These are phyloP conservation scores for Brachyhypopomus gauderio DNA, from an alignment of 2,113 vertebrate species.

Conservation along the genomic window DNA sequence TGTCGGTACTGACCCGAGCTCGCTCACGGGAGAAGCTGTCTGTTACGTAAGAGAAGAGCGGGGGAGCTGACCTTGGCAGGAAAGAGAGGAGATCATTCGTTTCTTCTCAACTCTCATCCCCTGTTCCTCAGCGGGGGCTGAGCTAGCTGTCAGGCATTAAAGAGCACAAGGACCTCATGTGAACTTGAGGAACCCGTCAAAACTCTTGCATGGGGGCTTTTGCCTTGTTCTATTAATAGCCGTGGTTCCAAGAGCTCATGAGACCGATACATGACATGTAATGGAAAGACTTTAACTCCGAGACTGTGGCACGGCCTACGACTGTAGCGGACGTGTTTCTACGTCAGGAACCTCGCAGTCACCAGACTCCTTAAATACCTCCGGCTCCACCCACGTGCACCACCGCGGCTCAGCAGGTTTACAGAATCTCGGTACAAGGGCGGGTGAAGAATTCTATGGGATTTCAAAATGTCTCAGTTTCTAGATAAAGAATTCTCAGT, in stretches of 20 bases:
- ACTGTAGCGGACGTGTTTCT: background rate
- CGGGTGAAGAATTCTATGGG: too few relatives aligned
- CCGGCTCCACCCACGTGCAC: too few relatives aligned
- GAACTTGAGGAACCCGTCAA: background rate
- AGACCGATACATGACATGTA: conserved; percentile 1
- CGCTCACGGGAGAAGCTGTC: background rate
- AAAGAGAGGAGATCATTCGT: background rate
- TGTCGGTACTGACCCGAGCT: background rate
- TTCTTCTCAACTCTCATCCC: background rate
- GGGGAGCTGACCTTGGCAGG: background rate
- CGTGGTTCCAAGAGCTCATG: background rate
- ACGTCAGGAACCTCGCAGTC: background rate
- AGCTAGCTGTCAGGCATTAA: background rate
- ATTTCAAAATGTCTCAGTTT: too few relatives aligned
- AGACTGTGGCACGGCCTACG: background rate
- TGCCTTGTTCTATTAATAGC: conserved; percentile 4
- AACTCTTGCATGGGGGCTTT: conserved; percentile 5
- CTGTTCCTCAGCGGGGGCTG: background rate
- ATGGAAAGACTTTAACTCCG: background rate
- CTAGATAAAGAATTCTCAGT: too few relatives aligned
- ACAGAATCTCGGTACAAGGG: too few relatives aligned
- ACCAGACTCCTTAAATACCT: too few relatives aligned
- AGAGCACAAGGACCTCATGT: background rate
- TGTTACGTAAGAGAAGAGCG: background rate
- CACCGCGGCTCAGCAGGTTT: too few relatives aligned